These are phyloP conservation scores for Semaprochilodus insignis DNA, from an alignment of 2,797 vertebrate species.

Conservation along the genomic window DNA sequence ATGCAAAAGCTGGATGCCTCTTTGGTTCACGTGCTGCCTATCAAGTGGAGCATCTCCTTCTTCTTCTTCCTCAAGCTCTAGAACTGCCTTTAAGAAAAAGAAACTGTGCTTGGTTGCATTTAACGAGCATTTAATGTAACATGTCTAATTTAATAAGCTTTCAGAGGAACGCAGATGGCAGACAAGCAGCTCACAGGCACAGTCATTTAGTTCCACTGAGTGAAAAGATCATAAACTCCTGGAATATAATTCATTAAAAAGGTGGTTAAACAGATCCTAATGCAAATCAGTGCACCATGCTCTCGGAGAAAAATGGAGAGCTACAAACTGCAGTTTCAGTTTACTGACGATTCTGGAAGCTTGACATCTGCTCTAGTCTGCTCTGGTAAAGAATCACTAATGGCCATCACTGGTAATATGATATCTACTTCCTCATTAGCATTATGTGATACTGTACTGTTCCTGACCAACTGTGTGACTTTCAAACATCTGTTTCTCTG, in stretches of 20 bases:
- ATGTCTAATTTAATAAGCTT: constrained; percentile 19
- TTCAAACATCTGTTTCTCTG: constrained; percentile 20
- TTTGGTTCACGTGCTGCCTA: constrained; percentile 22
- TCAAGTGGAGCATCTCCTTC: constrained; percentile 21
- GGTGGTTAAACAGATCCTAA: not conserved
- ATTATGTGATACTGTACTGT: constrained; percentile 37
- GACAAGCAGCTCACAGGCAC: constrained; percentile 4
- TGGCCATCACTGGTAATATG: constrained; percentile 39
- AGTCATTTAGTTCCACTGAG: constrained; percentile 1
- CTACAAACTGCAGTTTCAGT: constrained; percentile 20
- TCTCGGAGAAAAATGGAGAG: not conserved
- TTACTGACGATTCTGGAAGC: constrained; percentile 32
- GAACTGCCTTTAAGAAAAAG: constrained; percentile 24
- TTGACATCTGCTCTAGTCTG: constrained; percentile 38
- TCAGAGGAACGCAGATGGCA: constrained; percentile 17
- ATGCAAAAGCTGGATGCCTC: constrained; percentile 26
- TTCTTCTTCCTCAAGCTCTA: constrained; percentile 17
- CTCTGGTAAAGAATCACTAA: constrained; percentile 29
- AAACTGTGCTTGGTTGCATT: not conserved
- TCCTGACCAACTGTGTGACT: constrained; percentile 21
- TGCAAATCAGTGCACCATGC: not conserved
- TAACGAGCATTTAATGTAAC: constrained; percentile 6
- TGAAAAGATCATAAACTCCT: not conserved
- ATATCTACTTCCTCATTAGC: constrained; percentile 35
- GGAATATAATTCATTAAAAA: constrained; percentile 3